Evolutionary conservation across 2,113 vertebrate genomes (phyloP), one percentile per base, ranked within the genome.

Genomic region (Tychaedon coryphoeus): DNA sequence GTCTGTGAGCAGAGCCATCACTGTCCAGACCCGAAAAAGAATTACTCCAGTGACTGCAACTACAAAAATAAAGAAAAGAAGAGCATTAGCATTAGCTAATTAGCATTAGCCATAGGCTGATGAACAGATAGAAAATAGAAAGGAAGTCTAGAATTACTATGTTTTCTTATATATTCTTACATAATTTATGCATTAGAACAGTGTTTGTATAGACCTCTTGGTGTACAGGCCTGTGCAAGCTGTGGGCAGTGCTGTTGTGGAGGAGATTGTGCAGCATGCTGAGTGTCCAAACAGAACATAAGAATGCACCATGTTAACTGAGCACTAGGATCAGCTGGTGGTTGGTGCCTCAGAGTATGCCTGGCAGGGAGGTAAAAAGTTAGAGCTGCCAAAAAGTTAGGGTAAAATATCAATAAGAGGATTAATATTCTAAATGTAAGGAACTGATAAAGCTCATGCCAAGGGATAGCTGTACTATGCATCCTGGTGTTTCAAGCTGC

Each of bases 301-400:
- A 64, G 11, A 43, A 10, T 38, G 2, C 8, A 10, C 67, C 34
- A 8, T 22, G 26, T 34, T n/a, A 43, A 60, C 33, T 22, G 53
- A 85, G 43, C 7, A 12, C 24, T 13, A 13, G 8, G 20, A 47
- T 85, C 3, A 0, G 0, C 3, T 18, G 9, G 7, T 64, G 26
- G 19, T n/a, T 60, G n/a, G 19, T 40, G 33, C 23, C 43, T 82
- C 50, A 64, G n/a, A 56, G 11, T 19, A 36, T 25, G 36, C 29
- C 19, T 36, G 38, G 9, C 2, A 64, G 20, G 31, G 9, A 29
- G 19, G 8, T 24, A 43, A 78, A 92, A 69, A 45, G 15, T 7
- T 12, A 56, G 12, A 72, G 4, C 40, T 20, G 6, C 31, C 50
- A 88, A 56, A 71, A 88, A 57, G 24, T 65, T 76, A n/a, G 16